These are phyloP conservation scores for Pseudomyrmex pallidus DNA, from an alignment of 1,140 invertebrate species.

Conservation along the genomic window DNA sequence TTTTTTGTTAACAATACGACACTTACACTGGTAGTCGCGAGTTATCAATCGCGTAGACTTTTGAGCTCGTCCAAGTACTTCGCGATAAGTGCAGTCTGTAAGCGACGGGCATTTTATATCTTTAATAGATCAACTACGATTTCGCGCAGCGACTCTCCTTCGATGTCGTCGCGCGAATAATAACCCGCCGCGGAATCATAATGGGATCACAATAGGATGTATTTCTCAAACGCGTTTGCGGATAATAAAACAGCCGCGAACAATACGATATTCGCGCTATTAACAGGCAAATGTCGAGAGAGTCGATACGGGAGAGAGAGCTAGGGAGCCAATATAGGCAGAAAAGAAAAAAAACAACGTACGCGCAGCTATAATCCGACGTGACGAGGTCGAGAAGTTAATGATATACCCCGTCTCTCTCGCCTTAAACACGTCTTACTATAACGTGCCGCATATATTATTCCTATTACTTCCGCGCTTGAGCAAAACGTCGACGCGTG, in stretches of 20 bases:
- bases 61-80: slow-evolving; percentile 41
- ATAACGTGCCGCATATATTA: too few species aligned
- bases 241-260: background rate
- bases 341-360: too few species aligned
- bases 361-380: background rate
- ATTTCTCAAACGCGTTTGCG: slow-evolving; percentile 6
- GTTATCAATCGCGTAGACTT: slow-evolving; percentile 58
- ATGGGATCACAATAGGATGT: too few species aligned
- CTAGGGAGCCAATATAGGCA: too few species aligned
- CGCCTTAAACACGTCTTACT: slow-evolving; percentile 19
- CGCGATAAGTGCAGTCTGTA: background rate
- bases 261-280: background rate
- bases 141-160: too few species aligned
- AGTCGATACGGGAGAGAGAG: background rate
- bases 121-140: slow-evolving; percentile 22
- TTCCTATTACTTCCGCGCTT: too few species aligned
- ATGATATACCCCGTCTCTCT: background rate
- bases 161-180: background rate
- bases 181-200: background rate
- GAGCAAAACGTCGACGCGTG: background rate
- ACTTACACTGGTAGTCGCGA: background rate
- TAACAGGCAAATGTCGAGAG: background rate
- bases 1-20: too few species aligned
- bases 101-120: slow-evolving; percentile 40
- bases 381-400: background rate